phyloP scores from a whole-genome alignment of 1,140 invertebrate genomes.

The Hydropsyche tenuis region DNA sequence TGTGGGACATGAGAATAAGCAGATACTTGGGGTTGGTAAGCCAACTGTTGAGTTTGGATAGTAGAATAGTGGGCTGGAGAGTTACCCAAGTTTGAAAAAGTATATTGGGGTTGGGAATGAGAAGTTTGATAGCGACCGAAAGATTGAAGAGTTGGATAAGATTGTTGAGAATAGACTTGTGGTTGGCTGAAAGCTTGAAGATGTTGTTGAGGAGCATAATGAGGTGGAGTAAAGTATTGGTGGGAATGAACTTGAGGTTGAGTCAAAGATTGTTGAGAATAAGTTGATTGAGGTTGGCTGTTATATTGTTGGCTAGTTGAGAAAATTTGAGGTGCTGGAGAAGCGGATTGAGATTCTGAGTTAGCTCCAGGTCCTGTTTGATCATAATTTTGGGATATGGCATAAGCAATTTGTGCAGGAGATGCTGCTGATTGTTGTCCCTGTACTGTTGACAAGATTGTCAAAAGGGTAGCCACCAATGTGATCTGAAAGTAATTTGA shows the following conservation, averaged over 20 bases:
- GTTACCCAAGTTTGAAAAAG: neutral
- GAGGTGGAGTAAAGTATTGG: constrained; percentile 14
- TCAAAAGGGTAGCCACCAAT: constrained; percentile 35
- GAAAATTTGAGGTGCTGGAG: constrained; percentile 21
- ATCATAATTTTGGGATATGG: constrained; percentile 61
- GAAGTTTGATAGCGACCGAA: constrained; percentile 1
- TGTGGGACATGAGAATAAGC: constrained; percentile 17
- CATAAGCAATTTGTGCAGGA: constrained; percentile 56
- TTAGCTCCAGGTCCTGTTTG: constrained; percentile 58
- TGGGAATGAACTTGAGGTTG: constrained; percentile 17
- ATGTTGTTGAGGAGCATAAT: neutral
- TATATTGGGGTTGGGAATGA: constrained; percentile 32
- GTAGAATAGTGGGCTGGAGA: constrained; percentile 1
- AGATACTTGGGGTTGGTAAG: constrained; percentile 4
- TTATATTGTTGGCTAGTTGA: neutral
- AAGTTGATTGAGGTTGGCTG: constrained; percentile 29
- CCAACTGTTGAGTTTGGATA: neutral
- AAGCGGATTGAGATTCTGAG: neutral
- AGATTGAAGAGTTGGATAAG: constrained; percentile 24
- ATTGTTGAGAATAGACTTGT: neutral
- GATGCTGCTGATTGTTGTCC: constrained; percentile 55
- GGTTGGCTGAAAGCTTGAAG: constrained; percentile 3
- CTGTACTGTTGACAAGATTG: neutral
- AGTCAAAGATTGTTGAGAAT: constrained; percentile 16
- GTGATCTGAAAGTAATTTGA: constrained; percentile 43